Evolutionary conservation across 2,113 vertebrate genomes (phyloP).

Genomic region (Mirza zaza): DNA sequence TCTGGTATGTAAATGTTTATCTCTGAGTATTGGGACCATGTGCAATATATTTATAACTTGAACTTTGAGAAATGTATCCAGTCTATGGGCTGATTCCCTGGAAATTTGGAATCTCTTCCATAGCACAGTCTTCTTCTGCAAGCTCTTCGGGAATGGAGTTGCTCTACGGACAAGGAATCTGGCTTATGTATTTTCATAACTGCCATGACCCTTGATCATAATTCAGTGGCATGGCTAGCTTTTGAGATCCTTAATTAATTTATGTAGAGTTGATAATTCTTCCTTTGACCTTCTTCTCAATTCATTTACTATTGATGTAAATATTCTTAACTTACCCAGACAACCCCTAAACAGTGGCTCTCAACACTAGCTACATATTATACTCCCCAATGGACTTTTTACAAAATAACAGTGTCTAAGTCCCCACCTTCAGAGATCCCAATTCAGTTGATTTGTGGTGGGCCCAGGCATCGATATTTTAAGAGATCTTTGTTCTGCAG

Average conservation of each 20-base stretch:
- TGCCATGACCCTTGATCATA: not conserved
- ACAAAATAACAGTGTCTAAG: not conserved
- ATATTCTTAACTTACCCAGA: not conserved
- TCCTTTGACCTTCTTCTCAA: not conserved
- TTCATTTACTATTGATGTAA: not conserved
- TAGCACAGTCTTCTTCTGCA: not conserved
- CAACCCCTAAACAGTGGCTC: not conserved
- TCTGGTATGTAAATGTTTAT: slow-evolving; percentile 37
- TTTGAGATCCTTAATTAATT: not conserved
- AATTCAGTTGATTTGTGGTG: not conserved
- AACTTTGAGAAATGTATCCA: not conserved
- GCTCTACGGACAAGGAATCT: not conserved
- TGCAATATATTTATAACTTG: slow-evolving; percentile 1
- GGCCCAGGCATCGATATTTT: not conserved
- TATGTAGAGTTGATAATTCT: not conserved
- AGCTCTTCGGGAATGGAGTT: not conserved
- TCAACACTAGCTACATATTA: not conserved
- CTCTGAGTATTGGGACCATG: slow-evolving; percentile 14
- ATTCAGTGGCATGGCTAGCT: not conserved
- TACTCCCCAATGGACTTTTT: not conserved
- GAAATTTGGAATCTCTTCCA: not conserved
- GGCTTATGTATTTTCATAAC: not conserved
- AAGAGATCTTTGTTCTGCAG: not conserved
- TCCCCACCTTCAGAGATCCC: not conserved
- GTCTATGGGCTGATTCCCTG: not conserved